Conservation (phyloP, 2,797 vertebrate species). For the Gobionotothen gibberifrons region DNA sequence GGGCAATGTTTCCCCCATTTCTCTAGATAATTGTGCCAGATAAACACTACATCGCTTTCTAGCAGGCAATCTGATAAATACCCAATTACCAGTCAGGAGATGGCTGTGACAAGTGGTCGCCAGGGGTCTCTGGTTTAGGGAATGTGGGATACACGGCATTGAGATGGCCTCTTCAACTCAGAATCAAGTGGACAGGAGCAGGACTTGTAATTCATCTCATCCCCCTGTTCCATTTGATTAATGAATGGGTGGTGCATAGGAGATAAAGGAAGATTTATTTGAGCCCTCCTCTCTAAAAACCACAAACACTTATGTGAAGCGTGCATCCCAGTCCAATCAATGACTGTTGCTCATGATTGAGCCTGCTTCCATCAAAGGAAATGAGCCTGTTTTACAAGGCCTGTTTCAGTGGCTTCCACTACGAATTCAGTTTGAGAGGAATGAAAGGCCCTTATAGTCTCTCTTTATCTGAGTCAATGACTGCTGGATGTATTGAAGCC, state of each 20-base stretch:
- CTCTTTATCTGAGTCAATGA: constrained; percentile 74
- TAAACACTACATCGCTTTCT: constrained; percentile 86
- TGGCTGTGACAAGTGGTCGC: constrained; percentile 81
- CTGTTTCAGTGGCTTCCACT: constrained; percentile 56
- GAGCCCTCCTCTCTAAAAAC: constrained; percentile 39
- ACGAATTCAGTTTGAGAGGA: constrained; percentile 53
- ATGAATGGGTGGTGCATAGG: constrained; percentile 73
- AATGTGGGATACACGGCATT: constrained; percentile 35
- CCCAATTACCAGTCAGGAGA: constrained; percentile 91
- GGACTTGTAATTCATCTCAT: constrained; percentile 76
- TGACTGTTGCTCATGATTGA: constrained; percentile 58
- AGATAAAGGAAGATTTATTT: constrained; percentile 80
- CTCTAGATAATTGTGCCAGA: constrained; percentile 94
- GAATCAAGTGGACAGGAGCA: constrained; percentile 61
- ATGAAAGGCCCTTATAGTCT: constrained; percentile 76
- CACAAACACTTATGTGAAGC: constrained; percentile 58
- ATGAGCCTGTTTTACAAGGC: constrained; percentile 68
- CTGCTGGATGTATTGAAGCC: constrained; percentile 71
- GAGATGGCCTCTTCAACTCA: constrained; percentile 62
- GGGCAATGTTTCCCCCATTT: constrained; percentile 82
- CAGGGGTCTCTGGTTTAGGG: constrained; percentile 65
- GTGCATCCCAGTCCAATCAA: constrained; percentile 63
- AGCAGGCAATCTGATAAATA: constrained; percentile 95
- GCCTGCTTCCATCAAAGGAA: constrained; percentile 60
- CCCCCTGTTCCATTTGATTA: constrained; percentile 84